A percentile compares a stretch with the other conserved stretches of the same genome.
phyloP scores from a whole-genome alignment of 2,113 vertebrate genomes.

The Synchiropus splendidus region DNA sequence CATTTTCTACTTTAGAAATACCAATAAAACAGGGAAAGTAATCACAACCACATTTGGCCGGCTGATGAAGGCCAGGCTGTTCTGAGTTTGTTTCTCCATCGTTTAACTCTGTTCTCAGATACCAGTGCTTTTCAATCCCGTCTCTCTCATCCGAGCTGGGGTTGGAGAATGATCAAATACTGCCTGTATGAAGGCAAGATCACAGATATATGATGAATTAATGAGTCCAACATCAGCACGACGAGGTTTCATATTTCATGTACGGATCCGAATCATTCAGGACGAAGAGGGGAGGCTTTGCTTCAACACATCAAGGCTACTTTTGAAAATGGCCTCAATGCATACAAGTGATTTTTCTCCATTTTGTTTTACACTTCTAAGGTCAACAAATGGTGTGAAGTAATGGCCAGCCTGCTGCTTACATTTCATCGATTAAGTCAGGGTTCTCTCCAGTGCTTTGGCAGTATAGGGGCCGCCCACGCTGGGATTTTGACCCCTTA shows the following conservation, averaged over 20 bases:
- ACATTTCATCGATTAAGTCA: too few species aligned
- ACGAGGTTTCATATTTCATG: conserved; percentile 10
- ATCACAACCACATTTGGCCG: conserved; percentile 5
- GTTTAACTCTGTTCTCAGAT: conserved; percentile 22
- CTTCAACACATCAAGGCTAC: too few species aligned
- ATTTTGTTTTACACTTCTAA: too few species aligned
- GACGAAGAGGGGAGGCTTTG: too few species aligned
- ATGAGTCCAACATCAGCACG: conserved; percentile 18
- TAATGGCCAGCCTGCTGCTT: too few species aligned
- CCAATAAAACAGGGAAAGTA: conserved; percentile 9
- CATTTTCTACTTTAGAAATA: conserved; percentile 9
- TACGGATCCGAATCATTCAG: not conserved
- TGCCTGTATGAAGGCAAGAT: conserved; percentile 30
- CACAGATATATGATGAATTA: conserved; percentile 18
- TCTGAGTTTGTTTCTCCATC: conserved; percentile 14
- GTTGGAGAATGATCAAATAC: conserved; percentile 32
- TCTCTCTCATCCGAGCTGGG: conserved; percentile 6
- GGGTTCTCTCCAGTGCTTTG: too few species aligned
- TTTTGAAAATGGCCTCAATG: too few species aligned
- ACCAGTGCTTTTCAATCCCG: conserved; percentile 3
- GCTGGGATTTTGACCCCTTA: too few species aligned
- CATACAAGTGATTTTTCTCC: too few species aligned
- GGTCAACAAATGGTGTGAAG: too few species aligned
- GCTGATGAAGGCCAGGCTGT: conserved; percentile 5
- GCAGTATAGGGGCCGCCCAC: too few species aligned